phyloP scores from a whole-genome alignment of 2,888 invertebrate species.

The Blastobasis adustella region DNA sequence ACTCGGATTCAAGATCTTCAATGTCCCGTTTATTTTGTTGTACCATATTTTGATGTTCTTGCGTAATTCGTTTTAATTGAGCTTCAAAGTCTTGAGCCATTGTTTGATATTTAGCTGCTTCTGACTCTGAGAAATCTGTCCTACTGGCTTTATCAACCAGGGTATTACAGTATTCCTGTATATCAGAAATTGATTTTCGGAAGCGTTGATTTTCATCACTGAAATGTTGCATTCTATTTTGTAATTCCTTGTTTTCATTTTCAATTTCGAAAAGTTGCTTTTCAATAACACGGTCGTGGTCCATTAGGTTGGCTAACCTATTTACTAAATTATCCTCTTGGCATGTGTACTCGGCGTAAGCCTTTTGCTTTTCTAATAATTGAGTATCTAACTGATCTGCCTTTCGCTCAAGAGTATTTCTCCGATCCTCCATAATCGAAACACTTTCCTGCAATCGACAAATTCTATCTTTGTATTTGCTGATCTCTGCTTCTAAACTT shows the following conservation, averaged over 20 bases:
- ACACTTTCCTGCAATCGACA: conserved; percentile 80
- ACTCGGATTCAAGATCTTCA: conserved; percentile 60
- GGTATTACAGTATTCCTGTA: conserved; percentile 50
- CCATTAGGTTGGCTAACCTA: conserved; percentile 76
- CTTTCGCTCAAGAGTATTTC: conserved; percentile 75
- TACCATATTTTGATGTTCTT: conserved; percentile 51
- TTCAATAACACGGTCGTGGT: conserved; percentile 77
- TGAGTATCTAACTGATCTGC: conserved; percentile 77
- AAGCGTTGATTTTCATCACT: conserved; percentile 69
- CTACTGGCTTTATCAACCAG: conserved; percentile 49
- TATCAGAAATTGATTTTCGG: conserved; percentile 53
- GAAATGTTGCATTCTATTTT: conserved; percentile 68
- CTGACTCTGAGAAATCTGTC: conserved; percentile 41
- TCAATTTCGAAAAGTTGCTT: conserved; percentile 77
- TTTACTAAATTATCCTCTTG: conserved; percentile 78
- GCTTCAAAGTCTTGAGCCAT: conserved; percentile 60
- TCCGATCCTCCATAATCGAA: conserved; percentile 74
- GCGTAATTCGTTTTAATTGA: conserved; percentile 45
- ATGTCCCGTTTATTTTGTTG: conserved; percentile 58
- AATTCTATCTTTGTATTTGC: conserved; percentile 77
- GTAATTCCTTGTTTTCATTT: conserved; percentile 71
- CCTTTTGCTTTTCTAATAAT: conserved; percentile 74
- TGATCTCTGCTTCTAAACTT: conserved; percentile 79
- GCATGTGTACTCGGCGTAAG: conserved; percentile 74
- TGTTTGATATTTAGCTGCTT: conserved; percentile 40